A percentile compares a stretch with the other conserved stretches of the same genome.
Conservation (phyloP, 2,888 invertebrate genomes). For the Drosophila melanosoma region DNA sequence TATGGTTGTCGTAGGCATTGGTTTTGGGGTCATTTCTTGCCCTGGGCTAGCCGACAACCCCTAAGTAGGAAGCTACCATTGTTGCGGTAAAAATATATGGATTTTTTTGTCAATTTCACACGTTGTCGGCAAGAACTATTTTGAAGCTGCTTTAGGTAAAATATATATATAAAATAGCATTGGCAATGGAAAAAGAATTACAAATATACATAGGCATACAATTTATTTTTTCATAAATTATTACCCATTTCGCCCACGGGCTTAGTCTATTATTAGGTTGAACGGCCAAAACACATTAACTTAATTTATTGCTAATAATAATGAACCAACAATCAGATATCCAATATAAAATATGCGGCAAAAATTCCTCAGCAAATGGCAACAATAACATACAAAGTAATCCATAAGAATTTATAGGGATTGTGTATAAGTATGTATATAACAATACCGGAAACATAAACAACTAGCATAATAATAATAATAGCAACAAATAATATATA, state of each 20-base stretch:
- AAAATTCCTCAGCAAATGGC: slow-evolving; percentile 43
- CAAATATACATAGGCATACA: background rate
- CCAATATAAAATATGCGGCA: background rate
- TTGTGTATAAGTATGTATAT: slow-evolving; percentile 19
- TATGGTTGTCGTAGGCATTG: slow-evolving; percentile 15
- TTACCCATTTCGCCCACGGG: background rate
- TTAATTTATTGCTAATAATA: slow-evolving; percentile 40
- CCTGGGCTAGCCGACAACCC: background rate
- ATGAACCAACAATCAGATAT: slow-evolving; percentile 35
- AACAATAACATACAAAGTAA: slow-evolving; percentile 36
- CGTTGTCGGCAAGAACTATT: slow-evolving; percentile 4
- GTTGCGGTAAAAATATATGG: slow-evolving; percentile 41
- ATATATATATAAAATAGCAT: background rate
- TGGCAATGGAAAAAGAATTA: slow-evolving; percentile 7
- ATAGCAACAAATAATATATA: slow-evolving; percentile 14
- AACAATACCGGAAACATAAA: slow-evolving; percentile 51
- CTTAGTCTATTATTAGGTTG: slow-evolving; percentile 27
- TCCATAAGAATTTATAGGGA: slow-evolving; percentile 30
- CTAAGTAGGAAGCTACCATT: slow-evolving; percentile 8
- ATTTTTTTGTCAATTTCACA: slow-evolving; percentile 6
- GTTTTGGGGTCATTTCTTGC: background rate
- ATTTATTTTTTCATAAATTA: slow-evolving; percentile 5
- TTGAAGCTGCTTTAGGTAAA: background rate
- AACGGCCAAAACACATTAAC: slow-evolving; percentile 16
- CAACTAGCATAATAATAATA: slow-evolving; percentile 25